Evolutionary conservation across 2,888 invertebrate species (phyloP), one percentile per base, ranked within the genome.

Genomic region (Agrochola macilenta): DNA sequence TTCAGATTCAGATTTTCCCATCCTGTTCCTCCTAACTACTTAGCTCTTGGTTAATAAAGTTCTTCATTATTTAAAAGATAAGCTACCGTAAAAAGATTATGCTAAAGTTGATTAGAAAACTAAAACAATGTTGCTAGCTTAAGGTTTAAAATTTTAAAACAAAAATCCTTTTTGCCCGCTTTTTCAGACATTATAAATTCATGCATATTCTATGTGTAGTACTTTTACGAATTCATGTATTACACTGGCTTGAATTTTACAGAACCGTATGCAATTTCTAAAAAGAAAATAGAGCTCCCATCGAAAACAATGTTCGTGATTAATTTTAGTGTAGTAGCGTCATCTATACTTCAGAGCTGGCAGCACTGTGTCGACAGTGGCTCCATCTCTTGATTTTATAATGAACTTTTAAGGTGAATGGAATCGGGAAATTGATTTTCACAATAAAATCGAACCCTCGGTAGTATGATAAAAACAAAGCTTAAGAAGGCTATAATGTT

Each of bases 151-250:
- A 78, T 70, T 75, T 54, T 74, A 35, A 58, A 49, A 39, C 64
- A 35, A 60, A 75, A 78, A 72, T 77, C 30, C 60, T 69, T 79
- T 84, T 76, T 46, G 30, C 63, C 20, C 65, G 68, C 70, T 20
- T 68, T 83, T 85, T 74, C 64, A 71, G 30, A 26, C 65, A 60
- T 78, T 73, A 74, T 70, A 75, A 74, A 87, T 78, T 78, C 76
- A 79, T 83, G 74, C 76, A 86, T 78, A 88, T 83, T 87, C 71
- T 74, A 68, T 65, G 54, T 68, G 73, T 43, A 75, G 70, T 39
- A 30, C 35, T 78, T 78, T 79, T 69, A 79, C 65, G 30, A 80
- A 78, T 87, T 78, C 72, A 68, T 39, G 64, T 35, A 69, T 26
- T 69, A 49, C 61, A 66, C 39, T 63, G 54, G 71, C 58, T 61